Percentiles rank a stretch among this genome's conserved stretches.
phyloP scores from a whole-genome alignment of 2,113 vertebrate genomes.

The Cairina moschata region DNA sequence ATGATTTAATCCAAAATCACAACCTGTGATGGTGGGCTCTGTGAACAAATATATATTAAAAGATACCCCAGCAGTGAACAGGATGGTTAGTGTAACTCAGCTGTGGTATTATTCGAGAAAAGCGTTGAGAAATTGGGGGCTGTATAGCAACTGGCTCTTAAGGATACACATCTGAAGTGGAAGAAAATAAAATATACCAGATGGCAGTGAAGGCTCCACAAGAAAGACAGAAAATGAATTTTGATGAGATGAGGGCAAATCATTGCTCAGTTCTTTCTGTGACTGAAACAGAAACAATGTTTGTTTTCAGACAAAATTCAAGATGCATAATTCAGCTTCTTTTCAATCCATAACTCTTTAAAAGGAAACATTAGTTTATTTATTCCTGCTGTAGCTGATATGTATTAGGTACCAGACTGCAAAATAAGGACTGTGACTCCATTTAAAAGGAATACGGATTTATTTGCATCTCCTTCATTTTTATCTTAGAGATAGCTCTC shows the following conservation, averaged over 20 bases:
- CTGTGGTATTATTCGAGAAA: background rate
- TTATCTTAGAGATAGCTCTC: background rate
- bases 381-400: background rate
- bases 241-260: constrained; percentile 20
- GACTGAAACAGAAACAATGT: constrained; percentile 41
- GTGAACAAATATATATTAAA: background rate
- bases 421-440: background rate
- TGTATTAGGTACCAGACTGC: background rate
- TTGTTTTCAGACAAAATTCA: constrained; percentile 61
- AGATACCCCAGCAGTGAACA: background rate
- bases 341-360: background rate
- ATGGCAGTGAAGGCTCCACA: constrained; percentile 49
- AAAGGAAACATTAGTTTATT: constrained; percentile 2
- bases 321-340: constrained; percentile 22
- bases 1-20: background rate
- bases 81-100: background rate
- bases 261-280: constrained; percentile 20
- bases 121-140: background rate
- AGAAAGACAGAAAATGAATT: constrained; percentile 54
- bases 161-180: constrained; percentile 32
- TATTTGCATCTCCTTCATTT: background rate
- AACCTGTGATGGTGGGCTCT: background rate
- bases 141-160: constrained; percentile 43
- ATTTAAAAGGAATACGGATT: background rate
- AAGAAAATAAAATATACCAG: constrained; percentile 67